These are phyloP conservation scores for Garra rufa DNA, from an alignment of 2,113 vertebrate species.

Conservation along the genomic window DNA sequence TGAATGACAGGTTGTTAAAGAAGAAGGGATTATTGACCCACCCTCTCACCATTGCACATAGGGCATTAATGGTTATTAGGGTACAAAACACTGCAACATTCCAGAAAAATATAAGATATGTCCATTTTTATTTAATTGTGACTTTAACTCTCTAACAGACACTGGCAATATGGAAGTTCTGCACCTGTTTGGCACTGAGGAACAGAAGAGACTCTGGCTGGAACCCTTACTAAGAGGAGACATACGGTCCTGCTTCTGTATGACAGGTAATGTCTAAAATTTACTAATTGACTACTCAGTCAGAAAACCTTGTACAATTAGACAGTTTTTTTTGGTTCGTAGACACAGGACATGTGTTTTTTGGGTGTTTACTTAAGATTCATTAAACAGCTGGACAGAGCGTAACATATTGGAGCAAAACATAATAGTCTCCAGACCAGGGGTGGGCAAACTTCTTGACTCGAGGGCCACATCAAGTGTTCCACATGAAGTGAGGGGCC, in stretches of 20 bases:
- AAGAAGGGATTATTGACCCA: background rate
- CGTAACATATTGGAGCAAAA: background rate
- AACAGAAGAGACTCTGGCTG: conserved; percentile 90
- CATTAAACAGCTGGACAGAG: background rate
- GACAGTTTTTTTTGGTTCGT: background rate
- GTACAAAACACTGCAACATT: background rate
- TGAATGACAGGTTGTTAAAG: background rate
- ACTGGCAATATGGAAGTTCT: conserved; percentile 96
- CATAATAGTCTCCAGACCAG: background rate
- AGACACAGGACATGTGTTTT: background rate
- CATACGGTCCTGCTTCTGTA: conserved; percentile 93
- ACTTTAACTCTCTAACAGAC: conserved; percentile 72
- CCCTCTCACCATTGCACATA: background rate
- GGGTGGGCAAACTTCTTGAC: too few relatives aligned
- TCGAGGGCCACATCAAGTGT: too few relatives aligned
- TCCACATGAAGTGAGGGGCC: too few relatives aligned
- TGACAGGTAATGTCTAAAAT: conserved; percentile 83
- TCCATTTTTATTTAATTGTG: background rate
- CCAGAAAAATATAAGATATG: background rate
- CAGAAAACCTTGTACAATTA: background rate
- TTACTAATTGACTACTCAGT: background rate
- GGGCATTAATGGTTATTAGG: background rate
- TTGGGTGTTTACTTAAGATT: background rate
- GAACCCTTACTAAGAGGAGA: conserved; percentile 88
- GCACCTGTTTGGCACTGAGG: conserved; percentile 88